Percentiles rank a stretch among this genome's conserved stretches.
These are phyloP conservation scores for Drosophila kokeensis DNA, from an alignment of 2,888 invertebrate genomes.

Conservation along the genomic window DNA sequence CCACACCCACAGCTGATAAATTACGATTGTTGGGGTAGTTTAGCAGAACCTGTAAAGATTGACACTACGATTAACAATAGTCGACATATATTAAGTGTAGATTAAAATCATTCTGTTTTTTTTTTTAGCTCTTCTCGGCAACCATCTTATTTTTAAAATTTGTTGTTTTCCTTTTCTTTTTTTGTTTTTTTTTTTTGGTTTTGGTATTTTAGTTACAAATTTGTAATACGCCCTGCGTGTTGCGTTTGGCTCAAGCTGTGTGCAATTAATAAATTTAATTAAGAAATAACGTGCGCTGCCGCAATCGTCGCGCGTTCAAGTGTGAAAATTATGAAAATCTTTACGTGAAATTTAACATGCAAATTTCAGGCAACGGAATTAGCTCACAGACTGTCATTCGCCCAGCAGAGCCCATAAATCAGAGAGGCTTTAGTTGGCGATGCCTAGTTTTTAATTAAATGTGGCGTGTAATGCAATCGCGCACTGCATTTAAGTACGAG, in stretches of 20 bases:
- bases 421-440: conserved; percentile 34
- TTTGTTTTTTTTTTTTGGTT: conserved; percentile 14
- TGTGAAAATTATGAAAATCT: conserved; percentile 80
- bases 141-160: conserved; percentile 49
- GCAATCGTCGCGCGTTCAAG: conserved; percentile 67
- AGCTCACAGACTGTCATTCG: conserved; percentile 34
- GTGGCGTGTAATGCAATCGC: conserved; percentile 50
- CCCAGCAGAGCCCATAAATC: conserved; percentile 48
- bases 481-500: conserved; percentile 43
- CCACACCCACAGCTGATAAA: conserved; percentile 29
- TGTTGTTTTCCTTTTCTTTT: neutral
- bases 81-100: neutral
- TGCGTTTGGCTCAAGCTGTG: conserved; percentile 66
- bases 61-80: neutral
- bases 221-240: conserved; percentile 58
- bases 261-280: conserved; percentile 81
- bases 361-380: conserved; percentile 49
- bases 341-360: conserved; percentile 61
- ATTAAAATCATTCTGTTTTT: no score
- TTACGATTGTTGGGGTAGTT: neutral
- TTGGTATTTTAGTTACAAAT: conserved; percentile 20
- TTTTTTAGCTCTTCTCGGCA: conserved; percentile 24
- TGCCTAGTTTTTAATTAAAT: conserved; percentile 70
- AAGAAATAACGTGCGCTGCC: conserved; percentile 67
- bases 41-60: conserved; percentile 7